These are phyloP conservation scores for Heliconius cydno DNA, from an alignment of 2,888 invertebrate species.

Conservation along the genomic window DNA sequence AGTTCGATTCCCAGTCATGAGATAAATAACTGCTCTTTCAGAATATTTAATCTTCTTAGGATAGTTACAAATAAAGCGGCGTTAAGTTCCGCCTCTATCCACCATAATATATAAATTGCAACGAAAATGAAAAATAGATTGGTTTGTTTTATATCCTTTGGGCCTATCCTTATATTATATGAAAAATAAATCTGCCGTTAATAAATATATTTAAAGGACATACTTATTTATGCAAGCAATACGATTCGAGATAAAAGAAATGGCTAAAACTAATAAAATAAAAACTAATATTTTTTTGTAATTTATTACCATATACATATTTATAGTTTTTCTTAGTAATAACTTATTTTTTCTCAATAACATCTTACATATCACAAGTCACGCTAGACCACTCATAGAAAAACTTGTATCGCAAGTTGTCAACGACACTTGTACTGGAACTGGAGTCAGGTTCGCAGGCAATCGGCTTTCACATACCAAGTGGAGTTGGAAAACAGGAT, in stretches of 20 bases:
- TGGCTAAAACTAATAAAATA: neutral
- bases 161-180: too few species aligned
- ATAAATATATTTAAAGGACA: too few species aligned
- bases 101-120: neutral
- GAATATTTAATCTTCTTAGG: neutral
- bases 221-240: too few species aligned
- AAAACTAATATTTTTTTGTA: neutral
- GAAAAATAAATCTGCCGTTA: too few species aligned
- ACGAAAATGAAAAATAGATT: neutral
- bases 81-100: neutral
- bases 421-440: constrained; percentile 27
- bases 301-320: neutral
- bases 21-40: neutral
- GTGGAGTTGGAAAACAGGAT: constrained; percentile 21
- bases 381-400: constrained; percentile 27
- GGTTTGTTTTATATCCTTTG: too few species aligned
- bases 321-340: neutral
- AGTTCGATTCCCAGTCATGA: neutral
- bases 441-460: constrained; percentile 27
- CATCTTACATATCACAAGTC: constrained; percentile 6
- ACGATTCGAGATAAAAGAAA: neutral
- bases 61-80: neutral
- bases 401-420: constrained; percentile 34
- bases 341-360: neutral
- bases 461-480: constrained; percentile 31